Evolutionary conservation across 1,140 invertebrate genomes (phyloP).

Genomic region (Lethrus apterus): DNA sequence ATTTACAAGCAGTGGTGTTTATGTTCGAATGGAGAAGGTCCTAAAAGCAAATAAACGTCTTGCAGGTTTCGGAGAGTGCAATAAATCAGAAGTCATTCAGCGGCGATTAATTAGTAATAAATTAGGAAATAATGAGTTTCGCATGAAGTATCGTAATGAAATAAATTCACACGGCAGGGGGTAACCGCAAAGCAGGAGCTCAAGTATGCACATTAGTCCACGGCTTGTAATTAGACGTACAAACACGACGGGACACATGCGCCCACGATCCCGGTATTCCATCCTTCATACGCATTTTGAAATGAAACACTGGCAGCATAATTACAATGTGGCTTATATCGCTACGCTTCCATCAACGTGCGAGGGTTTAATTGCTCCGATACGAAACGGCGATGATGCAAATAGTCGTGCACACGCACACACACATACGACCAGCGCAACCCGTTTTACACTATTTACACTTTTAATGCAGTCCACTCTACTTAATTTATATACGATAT

Average conservation of each 20-base stretch:
- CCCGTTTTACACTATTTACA: too few species aligned
- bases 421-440: too few species aligned
- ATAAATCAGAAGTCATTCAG: too few species aligned
- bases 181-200: constrained; percentile 7
- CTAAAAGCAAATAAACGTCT: too few species aligned
- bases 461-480: too few species aligned
- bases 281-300: not conserved
- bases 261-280: constrained; percentile 3
- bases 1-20: too few species aligned
- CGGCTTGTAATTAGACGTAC: constrained; percentile 16
- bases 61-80: too few species aligned
- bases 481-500: too few species aligned
- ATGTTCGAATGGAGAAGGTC: too few species aligned
- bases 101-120: constrained; percentile 10
- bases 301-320: not conserved
- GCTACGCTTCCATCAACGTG: not conserved
- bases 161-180: constrained; percentile 12
- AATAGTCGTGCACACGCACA: not conserved
- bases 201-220: constrained; percentile 15
- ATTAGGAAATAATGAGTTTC: constrained; percentile 4
- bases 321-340: not conserved
- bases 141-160: constrained; percentile 13
- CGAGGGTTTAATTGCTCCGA: not conserved
- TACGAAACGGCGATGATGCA: not conserved
- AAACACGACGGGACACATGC: constrained; percentile 4